Base-by-base conservation (phyloP, 2,113 vertebrate genomes). In the Oncorhynchus keta region DNA sequence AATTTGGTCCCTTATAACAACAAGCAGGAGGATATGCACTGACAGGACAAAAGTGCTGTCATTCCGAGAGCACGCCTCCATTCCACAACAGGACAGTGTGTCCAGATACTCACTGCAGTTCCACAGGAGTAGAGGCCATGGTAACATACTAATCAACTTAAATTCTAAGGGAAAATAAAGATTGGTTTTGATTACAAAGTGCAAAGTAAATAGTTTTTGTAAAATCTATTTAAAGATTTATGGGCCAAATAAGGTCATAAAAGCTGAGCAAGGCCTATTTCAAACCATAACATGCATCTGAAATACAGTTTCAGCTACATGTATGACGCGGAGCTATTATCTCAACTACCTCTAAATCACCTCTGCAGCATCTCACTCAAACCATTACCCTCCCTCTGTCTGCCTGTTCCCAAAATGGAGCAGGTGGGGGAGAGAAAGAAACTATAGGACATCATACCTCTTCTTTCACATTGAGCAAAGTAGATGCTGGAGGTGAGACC, bases 141-240 rank as follows among this genome's bases (percentile, higher is more conserved):
- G 24, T 57, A 59, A 4, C 1, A 48, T 6, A 20, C 70, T 57
- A 45, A 48, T 62, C 26, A 68, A 71, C 48, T 62, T 83, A 24
- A 83, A 72, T 75, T 90, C 90, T 90, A 76, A 22, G 48, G 72
- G 83, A 61, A 81, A 12, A 81, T 26, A 70, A 71, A 0, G n/a
- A 3, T 64, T 48, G 4, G 12, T 62, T 20, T 22, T 14, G 35
- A 18, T 64, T 4, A 39, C 70, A 22, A 9, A 16, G 32, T 18
- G 28, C 13, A 20, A 12, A 62, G 14, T 18, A 55, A 14, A 55
- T 45, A 1, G 16, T 55, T 55, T 55, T 18, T 18, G 12, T 14
- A 16, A 55, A 55, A 55, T 55, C 4, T 18, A 55, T 55, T 55
- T 45, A 45, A 55, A 55, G 16, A 4, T 45, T 45, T 18, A 55